Conservation (phyloP, 2,888 invertebrate species). For the Sclerodermus sp. region DNA sequence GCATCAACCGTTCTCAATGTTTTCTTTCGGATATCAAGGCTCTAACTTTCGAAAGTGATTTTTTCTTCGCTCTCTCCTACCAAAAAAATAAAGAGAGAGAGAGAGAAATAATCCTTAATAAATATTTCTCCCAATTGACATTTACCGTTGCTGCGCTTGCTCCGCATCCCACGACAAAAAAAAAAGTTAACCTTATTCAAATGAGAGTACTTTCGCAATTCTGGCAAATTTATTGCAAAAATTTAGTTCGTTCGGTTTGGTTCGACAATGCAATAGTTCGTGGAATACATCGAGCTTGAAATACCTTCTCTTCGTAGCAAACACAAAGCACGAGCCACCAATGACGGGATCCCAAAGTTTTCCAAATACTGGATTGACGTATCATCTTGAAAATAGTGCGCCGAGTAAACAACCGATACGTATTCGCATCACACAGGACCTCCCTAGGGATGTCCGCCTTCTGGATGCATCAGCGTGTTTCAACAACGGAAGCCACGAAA, state of each 20-base stretch:
- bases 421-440: slow-evolving; percentile 34
- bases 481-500: slow-evolving; percentile 24
- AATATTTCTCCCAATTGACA: too few relatives aligned
- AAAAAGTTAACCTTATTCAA: too few relatives aligned
- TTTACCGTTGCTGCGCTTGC: too few relatives aligned
- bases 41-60: too few relatives aligned
- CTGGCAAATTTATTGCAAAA: too few relatives aligned
- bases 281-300: background rate
- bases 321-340: slow-evolving; percentile 22
- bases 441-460: slow-evolving; percentile 30
- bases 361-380: slow-evolving; percentile 51
- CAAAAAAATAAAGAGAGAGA: too few relatives aligned
- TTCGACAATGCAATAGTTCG: too few relatives aligned
- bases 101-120: too few relatives aligned
- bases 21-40: slow-evolving; percentile 1
- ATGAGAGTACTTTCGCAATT: too few relatives aligned
- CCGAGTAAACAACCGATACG: slow-evolving; percentile 53
- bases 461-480: slow-evolving; percentile 28
- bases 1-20: slow-evolving; percentile 5
- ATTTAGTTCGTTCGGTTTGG: too few relatives aligned
- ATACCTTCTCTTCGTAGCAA: slow-evolving; percentile 19
- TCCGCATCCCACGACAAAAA: too few relatives aligned
- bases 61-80: too few relatives aligned
- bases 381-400: slow-evolving; percentile 48
- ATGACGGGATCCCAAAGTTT: slow-evolving; percentile 37